These are phyloP conservation scores for Cephalophus harveyi DNA, from an alignment of 2,113 vertebrate species.

Conservation along the genomic window DNA sequence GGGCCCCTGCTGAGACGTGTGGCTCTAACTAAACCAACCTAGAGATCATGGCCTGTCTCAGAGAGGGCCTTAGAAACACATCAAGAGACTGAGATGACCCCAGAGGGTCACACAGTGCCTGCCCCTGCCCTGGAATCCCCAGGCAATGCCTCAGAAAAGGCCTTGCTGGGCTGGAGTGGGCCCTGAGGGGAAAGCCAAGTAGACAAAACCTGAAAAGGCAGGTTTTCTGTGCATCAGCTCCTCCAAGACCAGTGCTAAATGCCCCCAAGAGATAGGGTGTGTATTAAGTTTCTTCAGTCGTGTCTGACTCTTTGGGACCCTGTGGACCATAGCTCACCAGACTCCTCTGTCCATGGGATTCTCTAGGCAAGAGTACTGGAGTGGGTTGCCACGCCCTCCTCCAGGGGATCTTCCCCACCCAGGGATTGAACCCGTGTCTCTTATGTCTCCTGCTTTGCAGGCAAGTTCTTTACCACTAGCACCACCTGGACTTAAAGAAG, in stretches of 20 bases:
- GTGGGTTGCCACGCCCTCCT: not conserved
- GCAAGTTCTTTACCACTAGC: not conserved
- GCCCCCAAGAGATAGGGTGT: not conserved
- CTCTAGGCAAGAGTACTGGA: not conserved
- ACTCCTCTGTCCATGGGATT: not conserved
- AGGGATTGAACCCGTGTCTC: not conserved
- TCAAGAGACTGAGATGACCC: not conserved
- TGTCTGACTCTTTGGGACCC: not conserved
- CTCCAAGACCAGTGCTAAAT: not conserved
- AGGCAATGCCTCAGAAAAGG: not conserved
- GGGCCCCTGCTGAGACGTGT: not conserved
- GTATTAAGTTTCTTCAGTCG: not conserved
- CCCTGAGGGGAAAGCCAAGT: not conserved
- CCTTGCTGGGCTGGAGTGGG: not conserved
- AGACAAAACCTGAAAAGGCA: not conserved
- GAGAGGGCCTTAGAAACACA: not conserved
- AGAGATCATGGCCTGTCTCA: not conserved
- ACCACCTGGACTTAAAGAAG: not conserved
- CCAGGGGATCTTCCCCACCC: not conserved
- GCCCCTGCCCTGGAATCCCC: not conserved
- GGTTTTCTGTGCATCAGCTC: not conserved
- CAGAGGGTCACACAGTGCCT: not conserved
- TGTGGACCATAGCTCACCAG: not conserved
- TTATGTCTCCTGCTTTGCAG: not conserved
- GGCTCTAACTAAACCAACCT: not conserved